Percentiles rank a stretch among this genome's conserved stretches.
phyloP scores from a whole-genome alignment of 92 coral and sea anemone genomes.

The Heteractis magnifica region DNA sequence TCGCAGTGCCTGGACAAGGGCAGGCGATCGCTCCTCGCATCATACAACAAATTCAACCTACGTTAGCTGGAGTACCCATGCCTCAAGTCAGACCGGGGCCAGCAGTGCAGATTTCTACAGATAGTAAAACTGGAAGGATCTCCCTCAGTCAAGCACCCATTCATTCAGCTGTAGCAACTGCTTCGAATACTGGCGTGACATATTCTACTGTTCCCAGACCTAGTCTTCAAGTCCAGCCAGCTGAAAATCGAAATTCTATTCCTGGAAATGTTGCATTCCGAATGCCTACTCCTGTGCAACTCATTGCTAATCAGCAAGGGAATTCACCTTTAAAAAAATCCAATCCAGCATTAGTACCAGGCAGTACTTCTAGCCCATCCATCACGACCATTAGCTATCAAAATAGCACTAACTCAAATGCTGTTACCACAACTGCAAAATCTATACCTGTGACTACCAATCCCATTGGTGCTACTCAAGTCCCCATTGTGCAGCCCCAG shows the following conservation, averaged over 20 bases:
- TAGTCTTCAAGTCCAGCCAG: constrained; percentile 40
- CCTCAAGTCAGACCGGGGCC: constrained; percentile 27
- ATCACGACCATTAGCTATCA: constrained; percentile 23
- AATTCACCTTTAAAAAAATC: constrained; percentile 11
- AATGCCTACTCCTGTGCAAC: constrained; percentile 35
- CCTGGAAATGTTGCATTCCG: constrained; percentile 40
- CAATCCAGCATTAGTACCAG: not conserved
- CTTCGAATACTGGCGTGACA: constrained; percentile 42
- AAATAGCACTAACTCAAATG: constrained; percentile 17
- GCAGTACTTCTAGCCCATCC: constrained; percentile 12
- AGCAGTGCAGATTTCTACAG: constrained; percentile 66
- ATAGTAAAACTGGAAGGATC: constrained; percentile 40
- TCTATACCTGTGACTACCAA: not conserved
- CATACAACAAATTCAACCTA: constrained; percentile 74
- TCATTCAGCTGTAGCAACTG: constrained; percentile 42
- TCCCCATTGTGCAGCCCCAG: constrained; percentile 57
- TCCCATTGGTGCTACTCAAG: constrained; percentile 35
- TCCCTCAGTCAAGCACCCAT: constrained; percentile 59
- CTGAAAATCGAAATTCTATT: constrained; percentile 30
- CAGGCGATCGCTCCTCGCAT: constrained; percentile 76
- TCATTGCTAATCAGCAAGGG: constrained; percentile 32
- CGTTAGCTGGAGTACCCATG: constrained; percentile 53
- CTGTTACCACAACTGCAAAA: constrained; percentile 11
- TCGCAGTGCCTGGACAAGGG: constrained; percentile 72
- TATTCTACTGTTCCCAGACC: constrained; percentile 40